Conservation (phyloP, 2,797 vertebrate genomes). For the Pseudocheirus occidentalis region DNA sequence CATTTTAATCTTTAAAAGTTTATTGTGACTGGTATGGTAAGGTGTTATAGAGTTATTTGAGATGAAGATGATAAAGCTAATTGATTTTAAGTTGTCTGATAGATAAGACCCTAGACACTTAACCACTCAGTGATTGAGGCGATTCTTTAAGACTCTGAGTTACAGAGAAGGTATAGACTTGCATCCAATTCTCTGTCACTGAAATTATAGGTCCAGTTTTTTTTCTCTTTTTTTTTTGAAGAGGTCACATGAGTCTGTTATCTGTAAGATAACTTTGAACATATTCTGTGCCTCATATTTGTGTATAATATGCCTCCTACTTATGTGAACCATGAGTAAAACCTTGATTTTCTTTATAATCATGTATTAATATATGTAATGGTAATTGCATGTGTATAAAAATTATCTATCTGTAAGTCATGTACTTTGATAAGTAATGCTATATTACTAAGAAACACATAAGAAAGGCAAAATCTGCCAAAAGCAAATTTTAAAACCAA, state of each 20-base stretch:
- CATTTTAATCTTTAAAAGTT: not conserved
- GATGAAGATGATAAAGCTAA: not conserved
- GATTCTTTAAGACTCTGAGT: not conserved
- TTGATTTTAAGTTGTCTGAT: not conserved
- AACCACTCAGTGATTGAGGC: not conserved
- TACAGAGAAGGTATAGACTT: not conserved
- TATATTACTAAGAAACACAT: not conserved
- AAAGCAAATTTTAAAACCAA: not conserved
- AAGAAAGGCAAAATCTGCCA: not conserved
- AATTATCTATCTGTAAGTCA: not conserved
- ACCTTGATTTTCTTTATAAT: not conserved
- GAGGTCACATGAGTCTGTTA: not conserved
- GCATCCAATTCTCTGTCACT: not conserved
- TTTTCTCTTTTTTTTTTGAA: not conserved
- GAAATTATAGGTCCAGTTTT: not conserved
- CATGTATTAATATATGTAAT: not conserved
- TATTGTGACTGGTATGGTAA: not conserved
- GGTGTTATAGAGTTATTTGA: not conserved
- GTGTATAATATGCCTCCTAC: not conserved
- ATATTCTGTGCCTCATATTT: not conserved
- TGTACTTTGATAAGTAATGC: not conserved
- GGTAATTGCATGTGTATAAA: not conserved
- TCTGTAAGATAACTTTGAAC: not conserved
- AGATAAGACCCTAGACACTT: not conserved
- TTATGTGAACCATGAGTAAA: not conserved